These are phyloP conservation scores for Lytechinus variegatus DNA, from an alignment of 35 echinoderm and acorn worm species.

Conservation along the genomic window DNA sequence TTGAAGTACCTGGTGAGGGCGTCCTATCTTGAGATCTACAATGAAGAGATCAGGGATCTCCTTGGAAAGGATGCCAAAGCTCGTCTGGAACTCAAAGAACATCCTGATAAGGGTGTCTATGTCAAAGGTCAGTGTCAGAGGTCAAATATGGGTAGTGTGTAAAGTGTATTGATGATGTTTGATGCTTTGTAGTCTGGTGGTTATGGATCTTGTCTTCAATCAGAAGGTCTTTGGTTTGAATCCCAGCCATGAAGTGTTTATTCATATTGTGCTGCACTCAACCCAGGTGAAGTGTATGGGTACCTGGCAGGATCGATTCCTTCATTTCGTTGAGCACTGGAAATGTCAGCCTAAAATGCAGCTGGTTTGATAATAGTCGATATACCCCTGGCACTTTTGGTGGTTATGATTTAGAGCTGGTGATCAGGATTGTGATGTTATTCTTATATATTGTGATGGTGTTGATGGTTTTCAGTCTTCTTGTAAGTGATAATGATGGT, in stretches of 20 bases:
- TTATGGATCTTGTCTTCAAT: too few species aligned
- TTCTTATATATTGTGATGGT: background rate
- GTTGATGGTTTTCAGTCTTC: background rate
- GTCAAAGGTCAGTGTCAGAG: conserved; percentile 79
- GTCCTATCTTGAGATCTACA: conserved; percentile 98
- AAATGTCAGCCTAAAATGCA: too few species aligned
- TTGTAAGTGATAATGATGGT: background rate
- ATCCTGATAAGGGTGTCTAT: conserved; percentile 97
- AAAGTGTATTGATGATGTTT: background rate
- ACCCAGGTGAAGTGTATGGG: too few species aligned
- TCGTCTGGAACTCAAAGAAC: conserved; percentile 90
- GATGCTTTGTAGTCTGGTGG: background rate
- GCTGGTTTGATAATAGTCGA: too few species aligned
- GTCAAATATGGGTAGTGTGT: background rate
- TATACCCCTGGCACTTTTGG: too few species aligned
- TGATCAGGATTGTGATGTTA: background rate
- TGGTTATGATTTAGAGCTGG: background rate
- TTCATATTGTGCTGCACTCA: too few species aligned
- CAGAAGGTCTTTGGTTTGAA: too few species aligned
- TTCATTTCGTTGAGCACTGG: too few species aligned
- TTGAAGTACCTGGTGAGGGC: conserved; percentile 92
- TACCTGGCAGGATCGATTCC: too few species aligned
- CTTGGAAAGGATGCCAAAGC: conserved; percentile 85
- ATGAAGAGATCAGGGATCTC: conserved; percentile 94
- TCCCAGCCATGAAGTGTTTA: too few species aligned